Evolutionary conservation across 2,797 vertebrate genomes (phyloP).

Genomic region (Zenarchopterus dispar): DNA sequence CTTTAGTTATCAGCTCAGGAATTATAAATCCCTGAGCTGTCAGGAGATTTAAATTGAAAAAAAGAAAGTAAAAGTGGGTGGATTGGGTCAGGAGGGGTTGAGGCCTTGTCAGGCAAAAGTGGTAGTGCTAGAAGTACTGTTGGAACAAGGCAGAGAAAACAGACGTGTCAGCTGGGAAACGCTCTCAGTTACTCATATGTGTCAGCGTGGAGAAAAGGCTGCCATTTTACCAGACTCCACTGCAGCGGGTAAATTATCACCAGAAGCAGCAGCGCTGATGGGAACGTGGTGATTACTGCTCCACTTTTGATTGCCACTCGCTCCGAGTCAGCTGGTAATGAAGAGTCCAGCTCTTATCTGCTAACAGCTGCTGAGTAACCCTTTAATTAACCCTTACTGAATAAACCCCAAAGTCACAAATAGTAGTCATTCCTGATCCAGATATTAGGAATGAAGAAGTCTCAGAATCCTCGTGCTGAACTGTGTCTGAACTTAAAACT

Average conservation of each 20-base stretch:
- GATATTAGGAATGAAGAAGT: slow-evolving; percentile 1
- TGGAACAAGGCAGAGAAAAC: slow-evolving; percentile 19
- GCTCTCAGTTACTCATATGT: slow-evolving; percentile 46
- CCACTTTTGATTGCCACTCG: slow-evolving; percentile 31
- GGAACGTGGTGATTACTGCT: slow-evolving; percentile 36
- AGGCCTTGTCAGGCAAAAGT: slow-evolving; percentile 32
- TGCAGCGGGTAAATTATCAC: slow-evolving; percentile 30
- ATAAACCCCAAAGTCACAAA: slow-evolving; percentile 13
- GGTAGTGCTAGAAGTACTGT: slow-evolving; percentile 38
- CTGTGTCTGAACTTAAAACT: slow-evolving; percentile 29
- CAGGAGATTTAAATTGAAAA: slow-evolving; percentile 13
- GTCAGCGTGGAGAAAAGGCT: slow-evolving; percentile 33
- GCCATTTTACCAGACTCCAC: slow-evolving; percentile 39
- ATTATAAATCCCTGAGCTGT: slow-evolving; percentile 32
- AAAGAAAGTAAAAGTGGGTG: neutral
- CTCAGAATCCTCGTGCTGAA: slow-evolving; percentile 16
- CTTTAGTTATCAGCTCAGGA: slow-evolving; percentile 34
- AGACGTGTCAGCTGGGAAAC: slow-evolving; percentile 30
- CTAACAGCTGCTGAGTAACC: slow-evolving; percentile 25
- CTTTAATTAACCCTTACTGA: slow-evolving; percentile 36
- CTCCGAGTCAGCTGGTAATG: slow-evolving; percentile 17
- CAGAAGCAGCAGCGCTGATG: slow-evolving; percentile 21
- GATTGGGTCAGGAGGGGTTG: too few species aligned
- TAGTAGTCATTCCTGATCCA: neutral
- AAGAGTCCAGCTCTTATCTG: slow-evolving; percentile 28